Base-by-base conservation (phyloP, 2,113 vertebrate genomes). In the Anthoscopus minutus region DNA sequence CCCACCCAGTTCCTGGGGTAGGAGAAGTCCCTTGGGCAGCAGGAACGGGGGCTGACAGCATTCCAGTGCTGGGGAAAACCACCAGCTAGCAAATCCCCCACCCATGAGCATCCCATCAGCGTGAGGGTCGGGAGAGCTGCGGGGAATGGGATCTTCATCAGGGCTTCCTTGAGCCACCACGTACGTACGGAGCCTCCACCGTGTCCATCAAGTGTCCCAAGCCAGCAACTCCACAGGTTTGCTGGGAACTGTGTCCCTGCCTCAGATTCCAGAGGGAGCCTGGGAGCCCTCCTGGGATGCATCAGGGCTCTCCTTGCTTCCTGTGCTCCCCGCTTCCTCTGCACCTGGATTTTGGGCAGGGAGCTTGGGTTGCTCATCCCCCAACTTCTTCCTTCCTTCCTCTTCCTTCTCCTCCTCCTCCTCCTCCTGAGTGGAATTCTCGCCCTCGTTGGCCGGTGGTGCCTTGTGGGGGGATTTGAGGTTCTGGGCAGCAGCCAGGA, bases 401-500 rank as follows among this genome's bases (percentile, higher is more conserved):
- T 86, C 83, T 21, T 81, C 85, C 1, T 85, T 45, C 28, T 88
- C 60, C 24, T 85, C 10, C 7, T 81, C 21, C 7, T 81, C 44
- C n/a, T 70, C 15, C 20, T 83, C 3, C 1, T 12, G 31, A 11
- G 38, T 16, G 2, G 47, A 11, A n/a, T 60, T 87, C 37, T 95
- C n/a, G 86, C 54, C 94, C 48, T 92, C 98, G 3, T 98, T 97
- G 15, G 98, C 97, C 30, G 95, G 92, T 16, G 96, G 80, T 0
- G 86, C 98, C 70, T 98, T 98, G 64, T 89, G 83, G 2, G 98
- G 99, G 3, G 96, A 92, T 84, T 98, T 98, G 93, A 99, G 98
- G 96, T 97, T 98, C 96, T 99, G 99, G 37, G 98, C 98, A 4
- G 98, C 98, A 0, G 98, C 96, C 11, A 98, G 95, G 94, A 98